Base-by-base conservation (phyloP, 2,888 invertebrate genomes). In the Callimorpha dominula region DNA sequence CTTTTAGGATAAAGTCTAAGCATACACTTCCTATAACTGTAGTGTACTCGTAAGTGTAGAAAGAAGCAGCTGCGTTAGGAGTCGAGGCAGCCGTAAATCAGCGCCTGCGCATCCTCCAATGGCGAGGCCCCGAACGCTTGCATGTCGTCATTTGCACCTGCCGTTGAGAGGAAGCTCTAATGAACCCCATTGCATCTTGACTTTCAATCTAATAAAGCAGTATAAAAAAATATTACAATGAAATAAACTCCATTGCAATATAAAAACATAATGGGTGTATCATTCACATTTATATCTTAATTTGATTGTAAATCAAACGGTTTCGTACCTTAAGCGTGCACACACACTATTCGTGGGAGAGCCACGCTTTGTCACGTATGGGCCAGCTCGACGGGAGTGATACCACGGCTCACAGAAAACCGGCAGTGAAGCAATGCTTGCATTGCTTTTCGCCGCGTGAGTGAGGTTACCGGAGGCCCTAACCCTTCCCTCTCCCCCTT, bases 141-240 rank as follows among this genome's bases (percentile, higher is more conserved):
- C 84, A 81, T 82, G 80, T 76, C 84, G 87, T 87, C 83, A 85
- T 87, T 87, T 86, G 91, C 94, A 94, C 94, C 94, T 94, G 94
- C 91, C 90, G 81, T 76, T 79, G 87, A 89, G 81, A 93, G 94
- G 94, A 94, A 94, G 92, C 82, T 89, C 87, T 90, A 91, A 91
- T 88, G 88, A 89, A 86, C 78, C 87, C 81, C 80, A 80, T 80
- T 86, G 85, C 86, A 82, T 89, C 83, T 86, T 82, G 83, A 77
- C 72, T 20, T 79, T 65, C 20, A 73, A 81, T 81, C 68, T 83
- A 78, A 81, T 82, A 82, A 73, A 72, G 71, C 62, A 75, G 75
- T 77, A 78, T 71, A 74, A 72, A 71, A 50, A 49, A 57, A 40
- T 31, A 31, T 31, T 31, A 31, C 31, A 15, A 40, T 42, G 42